Conservation (phyloP, 2,113 vertebrate species). For the Megatriorchis doriae region DNA sequence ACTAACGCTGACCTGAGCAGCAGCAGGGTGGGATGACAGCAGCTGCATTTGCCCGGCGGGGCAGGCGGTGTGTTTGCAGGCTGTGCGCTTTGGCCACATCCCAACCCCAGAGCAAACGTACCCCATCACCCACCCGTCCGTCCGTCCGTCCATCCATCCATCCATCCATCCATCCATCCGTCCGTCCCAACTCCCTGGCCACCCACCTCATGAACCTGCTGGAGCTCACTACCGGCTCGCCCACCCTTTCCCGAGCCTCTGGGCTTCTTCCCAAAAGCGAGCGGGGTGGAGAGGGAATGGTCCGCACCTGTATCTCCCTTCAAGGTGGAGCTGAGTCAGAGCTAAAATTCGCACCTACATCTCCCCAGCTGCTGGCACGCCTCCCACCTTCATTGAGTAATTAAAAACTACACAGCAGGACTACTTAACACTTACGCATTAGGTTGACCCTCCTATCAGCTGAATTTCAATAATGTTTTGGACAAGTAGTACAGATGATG, state of each 20-base stretch:
- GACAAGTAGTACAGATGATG: background rate
- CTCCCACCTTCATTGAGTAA: background rate
- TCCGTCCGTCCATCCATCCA: background rate
- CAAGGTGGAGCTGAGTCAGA: background rate
- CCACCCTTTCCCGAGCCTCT: background rate
- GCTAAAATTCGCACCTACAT: background rate
- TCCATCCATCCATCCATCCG: accelerated
- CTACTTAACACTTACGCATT: background rate
- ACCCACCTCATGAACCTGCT: background rate
- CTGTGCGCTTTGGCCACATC: background rate
- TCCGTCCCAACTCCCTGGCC: too few relatives aligned
- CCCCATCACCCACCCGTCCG: accelerated
- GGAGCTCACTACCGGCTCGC: background rate
- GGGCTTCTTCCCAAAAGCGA: background rate
- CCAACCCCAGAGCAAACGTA: background rate
- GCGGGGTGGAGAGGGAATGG: background rate
- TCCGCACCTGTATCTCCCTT: background rate
- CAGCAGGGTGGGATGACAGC: background rate
- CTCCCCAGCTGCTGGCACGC: background rate
- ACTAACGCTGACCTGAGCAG: background rate
- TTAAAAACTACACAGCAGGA: background rate
- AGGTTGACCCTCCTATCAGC: background rate
- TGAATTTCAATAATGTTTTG: background rate
- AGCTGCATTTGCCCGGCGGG: background rate
- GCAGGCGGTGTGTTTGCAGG: background rate